Conservation (phyloP, 2,797 vertebrate species). For the Nyctalus aviator region DNA sequence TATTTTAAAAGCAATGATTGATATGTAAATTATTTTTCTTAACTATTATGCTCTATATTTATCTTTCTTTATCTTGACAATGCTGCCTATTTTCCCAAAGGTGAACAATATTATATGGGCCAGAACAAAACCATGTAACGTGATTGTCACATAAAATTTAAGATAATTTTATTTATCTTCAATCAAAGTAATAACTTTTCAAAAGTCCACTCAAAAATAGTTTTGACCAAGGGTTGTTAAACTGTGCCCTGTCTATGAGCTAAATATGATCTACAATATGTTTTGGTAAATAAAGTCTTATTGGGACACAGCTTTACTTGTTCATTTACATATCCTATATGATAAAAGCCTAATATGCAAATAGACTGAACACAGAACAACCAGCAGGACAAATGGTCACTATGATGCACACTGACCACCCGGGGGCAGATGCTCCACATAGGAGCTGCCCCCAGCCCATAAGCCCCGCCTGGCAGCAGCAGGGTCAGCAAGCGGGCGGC, state of each 20-base stretch:
- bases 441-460: too few species aligned
- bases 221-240: not conserved
- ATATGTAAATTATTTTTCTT: conserved; percentile 34
- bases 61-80: conserved; percentile 72
- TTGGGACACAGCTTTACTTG: not conserved
- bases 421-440: too few species aligned
- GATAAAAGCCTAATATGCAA: too few species aligned
- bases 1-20: conserved; percentile 28
- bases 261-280: not conserved
- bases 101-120: conserved; percentile 62
- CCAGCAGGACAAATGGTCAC: too few species aligned
- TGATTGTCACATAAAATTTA: conserved; percentile 74
- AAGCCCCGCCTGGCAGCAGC: too few species aligned
- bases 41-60: conserved; percentile 4
- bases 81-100: conserved; percentile 72
- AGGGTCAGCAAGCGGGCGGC: too few species aligned
- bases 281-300: conserved; percentile 62
- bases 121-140: conserved; percentile 75
- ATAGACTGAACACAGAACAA: too few species aligned
- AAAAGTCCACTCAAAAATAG: conserved; percentile 44
- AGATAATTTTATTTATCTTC: conserved; percentile 72
- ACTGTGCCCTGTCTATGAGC: not conserved
- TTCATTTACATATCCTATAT: not conserved
- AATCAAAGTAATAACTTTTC: conserved; percentile 70
- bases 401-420: too few species aligned